Percentiles rank a stretch among this genome's conserved stretches.
phyloP scores from a whole-genome alignment of 2,113 vertebrate genomes.

The Rhinogobius similis region DNA sequence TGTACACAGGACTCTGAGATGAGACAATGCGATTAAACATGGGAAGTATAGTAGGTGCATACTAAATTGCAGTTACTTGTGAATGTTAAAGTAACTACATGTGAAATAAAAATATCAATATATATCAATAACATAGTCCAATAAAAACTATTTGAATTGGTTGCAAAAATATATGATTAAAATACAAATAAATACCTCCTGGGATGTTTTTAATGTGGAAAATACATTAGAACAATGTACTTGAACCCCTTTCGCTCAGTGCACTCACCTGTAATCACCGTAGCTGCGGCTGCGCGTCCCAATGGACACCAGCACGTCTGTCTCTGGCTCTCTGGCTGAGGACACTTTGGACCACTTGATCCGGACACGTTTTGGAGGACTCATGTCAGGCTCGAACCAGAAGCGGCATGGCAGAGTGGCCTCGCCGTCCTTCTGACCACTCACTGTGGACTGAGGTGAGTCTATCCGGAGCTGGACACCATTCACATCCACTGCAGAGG shows the following conservation, averaged over 20 bases:
- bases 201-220: too few relatives aligned
- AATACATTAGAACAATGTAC: too few relatives aligned
- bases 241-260: too few relatives aligned
- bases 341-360: constrained; percentile 88
- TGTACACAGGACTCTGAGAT: background rate
- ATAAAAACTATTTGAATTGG: too few relatives aligned
- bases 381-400: constrained; percentile 70
- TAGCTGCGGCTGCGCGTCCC: constrained; percentile 76
- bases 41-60: too few relatives aligned
- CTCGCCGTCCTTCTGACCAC: constrained; percentile 72
- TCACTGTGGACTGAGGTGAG: constrained; percentile 71
- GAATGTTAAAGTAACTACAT: too few relatives aligned
- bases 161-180: too few relatives aligned
- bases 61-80: too few relatives aligned
- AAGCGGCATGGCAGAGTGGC: constrained; percentile 83
- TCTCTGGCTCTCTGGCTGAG: constrained; percentile 72
- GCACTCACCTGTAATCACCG: constrained; percentile 73
- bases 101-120: too few relatives aligned
- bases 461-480: constrained; percentile 80
- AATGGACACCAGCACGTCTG: constrained; percentile 81
- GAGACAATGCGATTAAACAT: too few relatives aligned
- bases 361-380: constrained; percentile 65
- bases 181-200: too few relatives aligned
- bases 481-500: constrained; percentile 55
- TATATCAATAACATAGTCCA: too few relatives aligned